These are phyloP conservation scores for Tragelaphus strepsiceros DNA, from an alignment of 2,113 vertebrate genomes.

Conservation along the genomic window DNA sequence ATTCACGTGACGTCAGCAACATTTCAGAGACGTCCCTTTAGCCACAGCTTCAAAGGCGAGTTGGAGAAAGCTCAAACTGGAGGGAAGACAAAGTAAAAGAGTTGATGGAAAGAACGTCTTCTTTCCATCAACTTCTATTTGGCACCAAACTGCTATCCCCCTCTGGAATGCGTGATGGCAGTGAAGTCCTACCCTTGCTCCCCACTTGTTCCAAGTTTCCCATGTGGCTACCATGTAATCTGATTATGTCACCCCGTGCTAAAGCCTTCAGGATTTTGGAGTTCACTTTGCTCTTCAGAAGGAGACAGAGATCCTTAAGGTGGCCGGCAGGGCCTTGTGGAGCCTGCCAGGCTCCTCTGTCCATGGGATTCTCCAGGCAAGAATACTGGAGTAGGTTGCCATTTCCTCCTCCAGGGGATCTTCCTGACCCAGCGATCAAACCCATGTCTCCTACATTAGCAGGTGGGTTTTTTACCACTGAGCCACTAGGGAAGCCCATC, in stretches of 20 bases:
- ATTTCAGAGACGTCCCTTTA: background rate
- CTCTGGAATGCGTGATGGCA: fast-evolving
- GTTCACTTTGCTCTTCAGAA: background rate
- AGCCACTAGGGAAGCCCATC: background rate
- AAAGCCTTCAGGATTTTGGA: too few species aligned
- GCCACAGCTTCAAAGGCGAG: background rate
- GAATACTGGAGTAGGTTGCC: background rate
- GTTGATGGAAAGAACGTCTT: background rate
- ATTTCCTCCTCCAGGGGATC: background rate
- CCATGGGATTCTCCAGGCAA: background rate
- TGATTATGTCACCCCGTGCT: background rate
- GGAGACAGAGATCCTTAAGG: background rate
- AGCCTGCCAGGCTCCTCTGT: background rate
- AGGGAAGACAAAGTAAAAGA: background rate
- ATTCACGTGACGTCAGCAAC: background rate
- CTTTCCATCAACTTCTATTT: background rate
- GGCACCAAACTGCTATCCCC: background rate
- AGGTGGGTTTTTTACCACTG: background rate
- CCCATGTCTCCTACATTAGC: background rate
- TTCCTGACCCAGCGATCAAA: background rate
- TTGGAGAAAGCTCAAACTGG: background rate
- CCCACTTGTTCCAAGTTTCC: fast-evolving
- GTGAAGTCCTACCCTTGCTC: fast-evolving
- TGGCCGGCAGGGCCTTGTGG: too few species aligned
- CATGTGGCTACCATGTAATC: fast-evolving